Percentiles rank a stretch among this genome's conserved stretches.
Conservation (phyloP, 2,888 invertebrate genomes). For the Lycocerus yunnanus region DNA sequence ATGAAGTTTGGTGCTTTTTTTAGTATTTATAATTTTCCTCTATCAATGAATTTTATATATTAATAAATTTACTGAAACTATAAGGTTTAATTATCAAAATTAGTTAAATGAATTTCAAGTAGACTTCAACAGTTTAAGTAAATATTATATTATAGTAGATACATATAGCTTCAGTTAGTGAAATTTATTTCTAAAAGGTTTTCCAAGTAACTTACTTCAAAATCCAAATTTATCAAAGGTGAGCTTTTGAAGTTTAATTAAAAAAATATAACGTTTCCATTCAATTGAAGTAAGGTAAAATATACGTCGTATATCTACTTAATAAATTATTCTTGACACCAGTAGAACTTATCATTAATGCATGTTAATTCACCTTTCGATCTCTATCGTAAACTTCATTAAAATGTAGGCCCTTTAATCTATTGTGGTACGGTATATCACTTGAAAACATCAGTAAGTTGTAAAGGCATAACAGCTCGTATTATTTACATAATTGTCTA, state of each 20-base stretch:
- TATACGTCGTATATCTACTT: neutral
- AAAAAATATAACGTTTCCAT: neutral
- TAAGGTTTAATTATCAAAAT: neutral
- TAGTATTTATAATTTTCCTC: too few relatives aligned
- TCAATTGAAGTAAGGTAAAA: neutral
- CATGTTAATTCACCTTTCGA: constrained; percentile 2
- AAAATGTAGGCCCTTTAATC: constrained; percentile 1
- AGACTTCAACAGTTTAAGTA: neutral
- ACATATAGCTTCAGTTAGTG: neutral
- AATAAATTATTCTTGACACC: neutral
- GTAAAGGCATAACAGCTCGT: constrained; percentile 18
- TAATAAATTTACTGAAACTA: neutral
- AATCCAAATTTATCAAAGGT: neutral
- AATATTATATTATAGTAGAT: neutral
- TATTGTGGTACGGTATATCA: constrained; percentile 4
- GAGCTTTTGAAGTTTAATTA: neutral
- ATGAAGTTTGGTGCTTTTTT: too few relatives aligned
- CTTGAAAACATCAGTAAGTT: constrained; percentile 20
- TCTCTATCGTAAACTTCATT: constrained; percentile 1
- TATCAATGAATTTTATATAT: neutral
- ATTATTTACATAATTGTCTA: constrained; percentile 23
- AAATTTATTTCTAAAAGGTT: neutral
- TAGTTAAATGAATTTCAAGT: neutral
- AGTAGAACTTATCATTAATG: neutral
- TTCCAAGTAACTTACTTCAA: neutral